phyloP scores from a whole-genome alignment of 2,113 vertebrate genomes.

The Periophthalmus modestus region DNA sequence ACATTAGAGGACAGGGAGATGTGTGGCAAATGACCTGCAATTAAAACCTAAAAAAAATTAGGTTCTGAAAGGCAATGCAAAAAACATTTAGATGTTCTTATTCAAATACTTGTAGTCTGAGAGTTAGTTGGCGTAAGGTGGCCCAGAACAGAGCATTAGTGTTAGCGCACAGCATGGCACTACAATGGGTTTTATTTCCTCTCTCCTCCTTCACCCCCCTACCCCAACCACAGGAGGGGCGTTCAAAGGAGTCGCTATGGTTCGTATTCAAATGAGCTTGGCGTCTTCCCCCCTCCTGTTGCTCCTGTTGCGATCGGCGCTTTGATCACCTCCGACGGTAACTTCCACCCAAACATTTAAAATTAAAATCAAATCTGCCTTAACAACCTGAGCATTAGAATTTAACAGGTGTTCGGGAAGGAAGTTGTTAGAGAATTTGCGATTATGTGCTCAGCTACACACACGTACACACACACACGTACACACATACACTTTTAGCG shows the following conservation, averaged over 20 bases:
- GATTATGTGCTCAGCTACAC: slow-evolving; percentile 66
- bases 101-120: slow-evolving; percentile 28
- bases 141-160: slow-evolving; percentile 40
- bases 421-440: slow-evolving; percentile 77
- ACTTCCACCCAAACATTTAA: slow-evolving; percentile 77
- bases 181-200: slow-evolving; percentile 64
- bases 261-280: slow-evolving; percentile 69
- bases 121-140: slow-evolving; percentile 45
- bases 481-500: slow-evolving; percentile 9
- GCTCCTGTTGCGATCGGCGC: slow-evolving; percentile 65
- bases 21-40: background rate
- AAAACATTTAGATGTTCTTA: background rate
- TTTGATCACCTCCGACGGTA: slow-evolving; percentile 73
- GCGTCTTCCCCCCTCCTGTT: slow-evolving; percentile 31
- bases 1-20: no score
- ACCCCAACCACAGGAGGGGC: slow-evolving; percentile 53
- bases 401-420: slow-evolving; percentile 74
- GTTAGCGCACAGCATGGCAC: slow-evolving; percentile 48
- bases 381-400: slow-evolving; percentile 75
- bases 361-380: slow-evolving; percentile 78
- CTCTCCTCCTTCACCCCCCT: slow-evolving; percentile 29
- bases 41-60: background rate
- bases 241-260: slow-evolving; percentile 72
- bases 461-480: slow-evolving; percentile 47
- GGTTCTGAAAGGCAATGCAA: background rate